Percentiles rank a stretch among this genome's conserved stretches.
These are phyloP conservation scores for Cebus imitator DNA, from an alignment of 2,113 vertebrate species.

Conservation along the genomic window DNA sequence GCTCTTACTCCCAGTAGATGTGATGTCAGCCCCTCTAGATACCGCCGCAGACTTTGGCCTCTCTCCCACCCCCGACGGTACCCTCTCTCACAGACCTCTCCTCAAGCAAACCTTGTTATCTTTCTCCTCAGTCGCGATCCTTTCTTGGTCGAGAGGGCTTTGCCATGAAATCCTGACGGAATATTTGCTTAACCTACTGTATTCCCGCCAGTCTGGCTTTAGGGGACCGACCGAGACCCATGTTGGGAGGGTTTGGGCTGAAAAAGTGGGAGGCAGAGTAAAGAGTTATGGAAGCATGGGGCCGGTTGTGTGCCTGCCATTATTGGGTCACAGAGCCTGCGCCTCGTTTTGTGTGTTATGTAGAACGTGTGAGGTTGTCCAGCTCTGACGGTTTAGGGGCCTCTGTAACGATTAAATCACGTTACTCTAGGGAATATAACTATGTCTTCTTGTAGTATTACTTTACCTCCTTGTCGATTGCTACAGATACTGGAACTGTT, in stretches of 20 bases:
- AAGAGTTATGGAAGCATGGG: background rate
- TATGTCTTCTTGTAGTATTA: background rate
- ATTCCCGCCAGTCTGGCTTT: background rate
- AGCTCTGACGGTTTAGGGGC: background rate
- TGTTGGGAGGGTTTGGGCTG: background rate
- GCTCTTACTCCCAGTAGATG: background rate
- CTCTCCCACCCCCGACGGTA: background rate
- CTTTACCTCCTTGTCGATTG: background rate
- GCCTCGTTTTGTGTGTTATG: background rate
- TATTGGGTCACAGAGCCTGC: background rate
- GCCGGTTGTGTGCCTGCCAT: background rate
- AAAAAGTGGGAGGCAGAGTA: background rate
- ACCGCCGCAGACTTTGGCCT: background rate
- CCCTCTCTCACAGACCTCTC: background rate
- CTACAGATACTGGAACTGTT: background rate
- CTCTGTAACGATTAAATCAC: slow-evolving; percentile 22
- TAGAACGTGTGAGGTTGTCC: background rate
- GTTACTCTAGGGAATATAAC: background rate
- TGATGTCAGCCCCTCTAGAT: background rate
- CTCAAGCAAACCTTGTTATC: background rate
- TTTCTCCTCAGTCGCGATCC: background rate
- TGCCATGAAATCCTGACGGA: background rate
- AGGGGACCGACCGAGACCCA: background rate
- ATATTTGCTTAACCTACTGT: background rate
- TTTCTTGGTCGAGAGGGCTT: slow-evolving; percentile 40